phyloP scores from a whole-genome alignment of 2,888 invertebrate genomes.

The Caenorhabditis macrosperma region DNA sequence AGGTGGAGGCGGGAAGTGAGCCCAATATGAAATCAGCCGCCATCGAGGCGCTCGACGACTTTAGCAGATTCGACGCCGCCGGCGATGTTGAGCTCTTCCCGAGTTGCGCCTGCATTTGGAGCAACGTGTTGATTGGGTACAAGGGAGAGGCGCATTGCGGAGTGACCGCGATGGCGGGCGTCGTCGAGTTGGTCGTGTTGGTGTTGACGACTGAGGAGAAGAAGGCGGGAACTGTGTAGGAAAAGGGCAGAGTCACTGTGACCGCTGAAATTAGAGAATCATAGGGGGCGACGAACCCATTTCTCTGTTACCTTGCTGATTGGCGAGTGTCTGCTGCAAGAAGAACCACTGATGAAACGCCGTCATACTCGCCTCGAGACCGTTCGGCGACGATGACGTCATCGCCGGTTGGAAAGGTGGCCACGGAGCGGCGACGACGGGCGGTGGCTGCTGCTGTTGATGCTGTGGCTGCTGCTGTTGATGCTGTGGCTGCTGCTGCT shows the following conservation, averaged over 20 bases:
- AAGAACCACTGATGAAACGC: constrained; percentile 6
- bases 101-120: constrained; percentile 21
- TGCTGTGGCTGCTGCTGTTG: too few relatives aligned
- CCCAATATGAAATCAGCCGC: constrained; percentile 30
- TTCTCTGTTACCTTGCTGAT: constrained; percentile 20
- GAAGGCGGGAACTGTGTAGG: constrained; percentile 13
- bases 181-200: constrained; percentile 7
- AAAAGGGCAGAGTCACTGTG: background rate
- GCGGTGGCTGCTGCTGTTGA: background rate
- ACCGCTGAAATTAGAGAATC: background rate
- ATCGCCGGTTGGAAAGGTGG: constrained; percentile 7
- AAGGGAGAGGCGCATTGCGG: constrained; percentile 15
- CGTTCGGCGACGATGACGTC: background rate
- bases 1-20: constrained; percentile 35
- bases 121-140: constrained; percentile 10
- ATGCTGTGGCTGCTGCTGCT: too few relatives aligned
- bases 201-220: constrained; percentile 11
- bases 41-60: constrained; percentile 14
- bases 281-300: background rate
- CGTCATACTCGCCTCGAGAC: constrained; percentile 12
- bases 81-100: constrained; percentile 21
- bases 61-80: background rate
- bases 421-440: constrained; percentile 6
- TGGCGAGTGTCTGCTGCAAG: constrained; percentile 17
- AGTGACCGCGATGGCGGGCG: constrained; percentile 2